Conservation (phyloP, 2,888 invertebrate species). For the Pasiphila rectangulata region DNA sequence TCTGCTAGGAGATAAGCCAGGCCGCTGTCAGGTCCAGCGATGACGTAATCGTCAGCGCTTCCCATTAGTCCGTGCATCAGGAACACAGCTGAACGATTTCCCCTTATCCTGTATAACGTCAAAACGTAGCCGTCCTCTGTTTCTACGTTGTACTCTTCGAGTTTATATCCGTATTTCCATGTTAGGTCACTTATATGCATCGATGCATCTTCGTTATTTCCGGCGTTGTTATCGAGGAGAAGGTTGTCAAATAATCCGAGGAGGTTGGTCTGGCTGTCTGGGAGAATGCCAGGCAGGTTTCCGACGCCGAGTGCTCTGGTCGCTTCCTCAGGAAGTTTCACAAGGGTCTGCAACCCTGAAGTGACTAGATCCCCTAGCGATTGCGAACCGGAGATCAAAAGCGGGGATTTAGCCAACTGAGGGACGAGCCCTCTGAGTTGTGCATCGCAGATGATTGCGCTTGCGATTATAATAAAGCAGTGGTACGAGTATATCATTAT, state of each 20-base stretch:
- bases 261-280: slow-evolving; percentile 38
- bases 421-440: slow-evolving; percentile 36
- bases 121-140: slow-evolving; percentile 59
- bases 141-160: slow-evolving; percentile 47
- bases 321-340: slow-evolving; percentile 35
- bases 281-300: slow-evolving; percentile 31
- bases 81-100: slow-evolving; percentile 50
- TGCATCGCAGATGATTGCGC: slow-evolving; percentile 26
- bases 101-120: slow-evolving; percentile 52
- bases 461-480: slow-evolving; percentile 26
- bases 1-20: slow-evolving; percentile 77
- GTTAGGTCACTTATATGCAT: slow-evolving; percentile 45
- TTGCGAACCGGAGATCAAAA: slow-evolving; percentile 32
- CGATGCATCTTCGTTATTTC: slow-evolving; percentile 49
- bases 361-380: slow-evolving; percentile 38
- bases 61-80: slow-evolving; percentile 63
- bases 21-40: slow-evolving; percentile 51
- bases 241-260: slow-evolving; percentile 39
- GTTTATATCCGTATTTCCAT: slow-evolving; percentile 49
- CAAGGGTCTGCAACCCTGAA: slow-evolving; percentile 31
- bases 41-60: slow-evolving; percentile 59
- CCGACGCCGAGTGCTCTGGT: slow-evolving; percentile 37
- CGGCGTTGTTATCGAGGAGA: slow-evolving; percentile 39
- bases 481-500: slow-evolving; percentile 34
- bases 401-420: slow-evolving; percentile 28